Evolutionary conservation across 2,888 invertebrate genomes (phyloP).

Genomic region (Folsomia manolachei): DNA sequence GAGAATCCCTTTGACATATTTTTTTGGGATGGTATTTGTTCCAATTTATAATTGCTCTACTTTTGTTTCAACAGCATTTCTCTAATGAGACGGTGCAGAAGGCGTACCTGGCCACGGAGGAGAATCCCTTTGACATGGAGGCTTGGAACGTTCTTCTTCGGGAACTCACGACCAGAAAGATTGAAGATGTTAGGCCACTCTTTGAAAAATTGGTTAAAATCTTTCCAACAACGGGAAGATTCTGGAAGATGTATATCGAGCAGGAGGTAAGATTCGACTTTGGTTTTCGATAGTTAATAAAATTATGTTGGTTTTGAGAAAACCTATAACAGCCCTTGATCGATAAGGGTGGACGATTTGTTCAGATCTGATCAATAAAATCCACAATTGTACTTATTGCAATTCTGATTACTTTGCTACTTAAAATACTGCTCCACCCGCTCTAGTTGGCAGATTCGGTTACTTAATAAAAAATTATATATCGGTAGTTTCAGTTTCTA

Average conservation of each 20-base stretch:
- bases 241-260: slow-evolving; percentile 98
- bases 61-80: slow-evolving; percentile 41
- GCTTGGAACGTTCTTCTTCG: slow-evolving; percentile 95
- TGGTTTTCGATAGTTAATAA: no score
- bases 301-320: slow-evolving; percentile 14
- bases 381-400: no score
- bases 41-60: no score
- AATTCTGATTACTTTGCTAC: no score
- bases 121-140: slow-evolving; percentile 90
- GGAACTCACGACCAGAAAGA: slow-evolving; percentile 83
- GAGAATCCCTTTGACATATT: slow-evolving; percentile 86
- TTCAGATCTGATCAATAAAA: slow-evolving; percentile 1
- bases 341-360: slow-evolving; percentile 4
- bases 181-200: slow-evolving; percentile 83
- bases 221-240: slow-evolving; percentile 94
- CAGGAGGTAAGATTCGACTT: slow-evolving; percentile 72
- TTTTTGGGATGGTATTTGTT: no score
- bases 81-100: slow-evolving; percentile 69
- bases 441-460: not conserved
- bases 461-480: no score
- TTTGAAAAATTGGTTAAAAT: slow-evolving; percentile 92
- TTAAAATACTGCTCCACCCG: no score
- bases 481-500: no score
- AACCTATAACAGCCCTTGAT: slow-evolving; percentile 11
- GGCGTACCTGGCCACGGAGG: slow-evolving; percentile 80